Base-by-base conservation (phyloP, 2,888 invertebrate species). In the Nemotelus pantherinus region DNA sequence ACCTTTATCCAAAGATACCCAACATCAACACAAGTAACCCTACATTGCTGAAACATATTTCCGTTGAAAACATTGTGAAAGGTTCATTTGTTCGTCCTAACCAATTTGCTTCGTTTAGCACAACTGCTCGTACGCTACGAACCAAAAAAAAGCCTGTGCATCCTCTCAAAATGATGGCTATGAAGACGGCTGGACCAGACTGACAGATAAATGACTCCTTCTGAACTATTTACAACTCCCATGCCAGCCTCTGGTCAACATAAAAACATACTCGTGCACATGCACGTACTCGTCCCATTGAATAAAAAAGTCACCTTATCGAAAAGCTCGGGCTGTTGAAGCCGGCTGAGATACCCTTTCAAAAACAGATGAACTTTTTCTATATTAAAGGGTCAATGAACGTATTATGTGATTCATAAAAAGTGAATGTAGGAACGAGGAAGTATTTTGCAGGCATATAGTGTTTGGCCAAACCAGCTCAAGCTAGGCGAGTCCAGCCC, bases 341-440 rank as follows among this genome's bases (percentile, higher is more conserved):
- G 43, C 43, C 45, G 25, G 7, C 44, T 48, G 48, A 50, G 63
- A 45, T 63, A 63, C 74, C 63, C 57, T 25, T 55, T 74, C 10
- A 41, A 55, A 25, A 25, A 55, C 48, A 55, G 71, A 71, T 74
- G 47, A 47, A 47, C 47, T 74, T 74, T 60, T 58, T 9, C 10
- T 72, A 63, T 74, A 74, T 72, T 25, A 9, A 60, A 60, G 50
- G 74, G 74, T 74, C 74, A 74, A 60, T 63, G 74, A 50, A 74
- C 74, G 63, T 44, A 39, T 63, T 60, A 74, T 60, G 60, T 9
- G 63, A 70, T 55, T 70, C 53, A 48, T 53, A 41, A 53, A 70
- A 70, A 67, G 39, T 9, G 70, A 9, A 55, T 25, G 70, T 25
- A 25, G 25, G 44, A 43, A 47, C 55, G 53, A 55, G 43, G 47